Percentiles rank a stretch among this genome's conserved stretches.
These are phyloP conservation scores for Phalanger gymnotis DNA, from an alignment of 2,797 vertebrate genomes.

Conservation along the genomic window DNA sequence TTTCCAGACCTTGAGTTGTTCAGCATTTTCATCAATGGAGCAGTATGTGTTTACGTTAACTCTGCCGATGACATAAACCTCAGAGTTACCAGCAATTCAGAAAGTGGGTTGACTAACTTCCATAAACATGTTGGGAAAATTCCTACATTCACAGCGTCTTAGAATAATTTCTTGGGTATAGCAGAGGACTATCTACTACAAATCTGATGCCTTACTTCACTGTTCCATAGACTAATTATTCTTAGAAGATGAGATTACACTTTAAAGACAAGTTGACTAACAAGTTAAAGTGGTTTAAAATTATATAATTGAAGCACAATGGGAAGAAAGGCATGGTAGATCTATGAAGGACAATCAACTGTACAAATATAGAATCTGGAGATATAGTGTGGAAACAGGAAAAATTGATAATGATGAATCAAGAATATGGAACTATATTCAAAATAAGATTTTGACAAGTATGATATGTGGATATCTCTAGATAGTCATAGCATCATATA, in stretches of 20 bases:
- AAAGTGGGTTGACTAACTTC: background rate
- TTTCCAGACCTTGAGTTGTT: too few relatives aligned
- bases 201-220: background rate
- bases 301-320: background rate
- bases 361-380: background rate
- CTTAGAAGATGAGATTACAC: background rate
- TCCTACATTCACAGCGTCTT: fast-evolving
- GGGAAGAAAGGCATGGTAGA: background rate
- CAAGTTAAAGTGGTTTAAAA: background rate
- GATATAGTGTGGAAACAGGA: background rate
- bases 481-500: background rate
- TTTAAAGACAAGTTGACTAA: background rate
- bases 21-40: background rate
- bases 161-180: background rate
- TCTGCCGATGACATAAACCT: background rate
- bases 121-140: background rate
- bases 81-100: too few relatives aligned
- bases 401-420: background rate
- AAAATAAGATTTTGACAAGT: background rate
- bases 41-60: fast-evolving
- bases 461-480: background rate
- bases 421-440: background rate
- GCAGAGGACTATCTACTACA: background rate
- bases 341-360: background rate
- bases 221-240: too few relatives aligned